Conservation (phyloP, 1,140 invertebrate genomes). For the Caenorhabditis latens region DNA sequence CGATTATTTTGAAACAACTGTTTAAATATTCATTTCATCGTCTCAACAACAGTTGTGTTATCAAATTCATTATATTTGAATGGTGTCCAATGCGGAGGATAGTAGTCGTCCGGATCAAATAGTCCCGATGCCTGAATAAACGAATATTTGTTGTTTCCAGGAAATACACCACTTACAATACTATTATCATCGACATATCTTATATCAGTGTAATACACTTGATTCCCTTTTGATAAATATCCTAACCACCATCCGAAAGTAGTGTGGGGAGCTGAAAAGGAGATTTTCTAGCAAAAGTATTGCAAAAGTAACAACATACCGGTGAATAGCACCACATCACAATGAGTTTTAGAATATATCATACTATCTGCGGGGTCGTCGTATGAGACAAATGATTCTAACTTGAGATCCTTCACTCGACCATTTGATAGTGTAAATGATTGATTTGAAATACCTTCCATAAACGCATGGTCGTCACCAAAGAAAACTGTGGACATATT, state of each 20-base stretch:
- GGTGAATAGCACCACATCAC: background rate
- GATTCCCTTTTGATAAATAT: constrained; percentile 7
- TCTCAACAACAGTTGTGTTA: background rate
- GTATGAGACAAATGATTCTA: background rate
- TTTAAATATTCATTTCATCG: too few relatives aligned
- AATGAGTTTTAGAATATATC: background rate
- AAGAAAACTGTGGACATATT: background rate
- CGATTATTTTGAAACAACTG: too few relatives aligned
- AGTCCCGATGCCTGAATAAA: background rate
- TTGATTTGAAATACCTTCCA: too few relatives aligned
- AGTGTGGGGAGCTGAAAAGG: background rate
- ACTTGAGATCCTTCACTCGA: background rate
- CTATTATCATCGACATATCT: background rate
- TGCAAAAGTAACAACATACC: background rate
- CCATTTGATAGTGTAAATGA: background rate
- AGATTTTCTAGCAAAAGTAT: background rate
- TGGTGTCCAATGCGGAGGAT: background rate
- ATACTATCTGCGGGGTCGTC: background rate
- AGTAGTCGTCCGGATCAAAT: background rate
- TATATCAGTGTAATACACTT: constrained; percentile 11
- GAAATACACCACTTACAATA: background rate
- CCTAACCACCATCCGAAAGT: background rate
- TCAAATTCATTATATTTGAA: background rate
- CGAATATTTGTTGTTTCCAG: background rate
- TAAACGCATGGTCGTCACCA: too few relatives aligned